phyloP scores from a whole-genome alignment of 2,888 invertebrate genomes.

The Cloeon dipterum region DNA sequence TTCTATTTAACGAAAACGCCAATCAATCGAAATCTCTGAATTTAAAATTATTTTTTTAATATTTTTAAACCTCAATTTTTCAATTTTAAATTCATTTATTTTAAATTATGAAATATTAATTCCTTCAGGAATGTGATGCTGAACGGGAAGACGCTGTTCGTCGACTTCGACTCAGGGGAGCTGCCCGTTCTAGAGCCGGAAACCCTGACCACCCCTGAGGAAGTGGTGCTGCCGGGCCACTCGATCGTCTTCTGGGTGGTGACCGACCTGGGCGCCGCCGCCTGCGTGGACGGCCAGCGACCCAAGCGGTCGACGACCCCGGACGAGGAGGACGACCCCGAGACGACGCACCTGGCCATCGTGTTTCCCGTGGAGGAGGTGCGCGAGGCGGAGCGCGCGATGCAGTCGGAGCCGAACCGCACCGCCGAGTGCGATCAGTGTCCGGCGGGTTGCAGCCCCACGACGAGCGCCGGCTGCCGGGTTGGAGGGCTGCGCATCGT shows the following conservation, averaged over 20 bases:
- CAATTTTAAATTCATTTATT: too few species aligned
- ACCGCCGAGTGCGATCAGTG: too few species aligned
- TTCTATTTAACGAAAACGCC: too few species aligned
- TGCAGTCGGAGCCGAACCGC: too few species aligned
- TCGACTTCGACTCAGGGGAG: neutral
- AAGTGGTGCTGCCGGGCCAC: neutral
- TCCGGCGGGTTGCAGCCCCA: too few species aligned
- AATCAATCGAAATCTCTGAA: too few species aligned
- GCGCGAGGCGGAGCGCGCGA: neutral
- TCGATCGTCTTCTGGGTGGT: conserved; percentile 1
- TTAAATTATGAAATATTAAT: too few species aligned
- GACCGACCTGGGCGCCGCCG: neutral
- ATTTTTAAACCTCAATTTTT: too few species aligned
- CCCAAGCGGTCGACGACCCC: neutral
- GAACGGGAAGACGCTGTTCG: neutral
- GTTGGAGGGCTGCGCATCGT: too few species aligned
- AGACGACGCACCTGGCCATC: neutral
- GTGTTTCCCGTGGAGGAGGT: neutral
- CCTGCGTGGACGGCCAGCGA: neutral
- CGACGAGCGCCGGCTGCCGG: too few species aligned
- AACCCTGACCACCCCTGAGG: neutral
- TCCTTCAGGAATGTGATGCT: neutral
- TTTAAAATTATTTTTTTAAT: too few species aligned
- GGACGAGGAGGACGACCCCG: too few species aligned
- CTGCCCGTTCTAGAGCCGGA: neutral